Base-by-base conservation (phyloP, 2,888 invertebrate species). In the Eremobia ochroleuca region DNA sequence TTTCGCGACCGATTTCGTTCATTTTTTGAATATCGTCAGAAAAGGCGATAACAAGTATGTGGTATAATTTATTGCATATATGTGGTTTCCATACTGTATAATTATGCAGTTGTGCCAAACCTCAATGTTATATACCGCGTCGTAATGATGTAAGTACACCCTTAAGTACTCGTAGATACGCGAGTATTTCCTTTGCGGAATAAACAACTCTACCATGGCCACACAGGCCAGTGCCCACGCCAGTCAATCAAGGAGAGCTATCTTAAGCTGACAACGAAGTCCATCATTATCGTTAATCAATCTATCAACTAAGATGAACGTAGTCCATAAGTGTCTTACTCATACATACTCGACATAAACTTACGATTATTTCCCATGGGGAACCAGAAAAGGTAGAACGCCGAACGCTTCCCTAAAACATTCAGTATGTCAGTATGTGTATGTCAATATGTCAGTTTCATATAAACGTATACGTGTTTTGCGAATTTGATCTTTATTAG, bases 181-280 rank as follows among this genome's bases (percentile, higher is more conserved):
- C 5, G 11, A 76, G 55, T 8, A 40, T 58, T 82, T 82, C 46
- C 76, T 31, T 75, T 15, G 34, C 25, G 34, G 6, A 59, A 43
- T 77, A 59, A 78, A 78, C 25, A 58, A 31, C 46, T 82, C 61
- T 13, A 13, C 37, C 55, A 52, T 43, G 15, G 28, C 31, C 15
- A 28, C 58, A 28, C 59, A 28, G 8, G 15, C 43, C 62, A 46
- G 8, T 75, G 66, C 79, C 58, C 83, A 83, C 78, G 58, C 28
- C 65, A 83, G 64, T 49, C 31, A 65, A 65, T 83, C 58, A 64
- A 49, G 64, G 25, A 77, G 28, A 64, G 9, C 43, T 34, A 52
- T 64, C 64, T 55, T 52, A 76, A 58, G 55, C 46, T 43, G 40
- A 58, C 40, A 40, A 40, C 58, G 40, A 49, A 49, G 34, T 55